Percentiles rank a stretch among this genome's conserved stretches.
Evolutionary conservation across 2,797 vertebrate genomes (phyloP).

Genomic region (Falco berigora): DNA sequence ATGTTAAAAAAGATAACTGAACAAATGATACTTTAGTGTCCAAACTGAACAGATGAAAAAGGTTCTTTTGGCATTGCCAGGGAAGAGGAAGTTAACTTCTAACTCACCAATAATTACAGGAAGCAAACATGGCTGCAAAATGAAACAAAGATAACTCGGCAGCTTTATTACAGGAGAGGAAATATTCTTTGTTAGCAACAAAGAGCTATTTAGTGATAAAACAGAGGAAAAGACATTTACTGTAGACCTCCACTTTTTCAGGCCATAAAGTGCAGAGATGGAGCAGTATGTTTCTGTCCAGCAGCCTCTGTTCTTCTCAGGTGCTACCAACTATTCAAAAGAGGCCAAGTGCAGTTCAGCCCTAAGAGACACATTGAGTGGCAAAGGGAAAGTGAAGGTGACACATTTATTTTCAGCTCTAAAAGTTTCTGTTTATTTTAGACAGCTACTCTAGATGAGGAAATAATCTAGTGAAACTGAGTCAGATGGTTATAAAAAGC

Average conservation of each 20-base stretch:
- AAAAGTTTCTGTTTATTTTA: neutral
- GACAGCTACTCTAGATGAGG: neutral
- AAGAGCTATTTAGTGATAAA: neutral
- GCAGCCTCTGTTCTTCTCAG: neutral
- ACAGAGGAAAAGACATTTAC: neutral
- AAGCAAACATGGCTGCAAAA: neutral
- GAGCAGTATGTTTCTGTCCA: neutral
- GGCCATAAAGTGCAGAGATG: neutral
- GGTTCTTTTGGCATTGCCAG: neutral
- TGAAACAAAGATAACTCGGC: neutral
- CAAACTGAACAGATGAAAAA: neutral
- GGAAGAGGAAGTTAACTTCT: neutral
- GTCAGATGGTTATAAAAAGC: neutral
- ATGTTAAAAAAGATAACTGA: neutral
- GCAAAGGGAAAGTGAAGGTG: neutral
- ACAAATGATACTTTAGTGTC: neutral
- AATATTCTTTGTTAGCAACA: neutral
- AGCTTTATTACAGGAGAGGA: neutral
- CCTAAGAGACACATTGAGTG: neutral
- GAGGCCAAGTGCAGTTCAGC: neutral
- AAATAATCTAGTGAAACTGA: neutral
- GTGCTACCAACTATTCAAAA: neutral
- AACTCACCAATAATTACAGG: neutral
- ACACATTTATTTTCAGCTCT: neutral
- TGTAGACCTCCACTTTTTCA: neutral